Conservation (phyloP, 2,797 vertebrate species). For the Scleropages formosus region DNA sequence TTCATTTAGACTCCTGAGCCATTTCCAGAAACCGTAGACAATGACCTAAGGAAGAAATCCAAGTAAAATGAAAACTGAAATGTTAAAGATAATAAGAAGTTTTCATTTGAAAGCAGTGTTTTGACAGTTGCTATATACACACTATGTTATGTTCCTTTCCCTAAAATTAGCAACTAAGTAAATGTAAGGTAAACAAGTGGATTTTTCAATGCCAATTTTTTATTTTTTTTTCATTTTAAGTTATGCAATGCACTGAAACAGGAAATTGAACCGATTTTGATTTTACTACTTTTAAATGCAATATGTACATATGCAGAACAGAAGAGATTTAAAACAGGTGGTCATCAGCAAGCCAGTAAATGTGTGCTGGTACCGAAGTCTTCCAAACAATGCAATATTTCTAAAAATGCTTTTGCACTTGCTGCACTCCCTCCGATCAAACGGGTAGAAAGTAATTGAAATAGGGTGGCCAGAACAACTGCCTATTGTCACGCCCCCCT, state of each 20-base stretch:
- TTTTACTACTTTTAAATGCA: constrained; percentile 39
- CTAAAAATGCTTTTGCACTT: no score
- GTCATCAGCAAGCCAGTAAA: constrained; percentile 28
- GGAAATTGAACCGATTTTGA: constrained; percentile 40
- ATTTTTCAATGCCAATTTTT: constrained; percentile 29
- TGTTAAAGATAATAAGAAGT: constrained; percentile 46
- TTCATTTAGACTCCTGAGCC: constrained; percentile 36
- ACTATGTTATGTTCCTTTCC: constrained; percentile 33
- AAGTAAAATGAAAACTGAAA: constrained; percentile 46
- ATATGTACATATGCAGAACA: constrained; percentile 31
- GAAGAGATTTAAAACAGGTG: constrained; percentile 44
- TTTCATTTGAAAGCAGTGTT: constrained; percentile 53
- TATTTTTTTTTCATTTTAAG: constrained; percentile 30
- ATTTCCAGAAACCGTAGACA: constrained; percentile 51
- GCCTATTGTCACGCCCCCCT: constrained; percentile 59
- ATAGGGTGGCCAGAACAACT: constrained; percentile 32
- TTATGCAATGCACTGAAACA: constrained; percentile 22
- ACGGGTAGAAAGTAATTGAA: constrained; percentile 41
- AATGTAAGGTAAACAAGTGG: constrained; percentile 47
- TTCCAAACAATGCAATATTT: background rate
- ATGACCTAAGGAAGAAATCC: constrained; percentile 43
- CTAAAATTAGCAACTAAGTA: constrained; percentile 44
- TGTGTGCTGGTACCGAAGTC: background rate
- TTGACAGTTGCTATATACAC: constrained; percentile 62
- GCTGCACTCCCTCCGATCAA: no score